A percentile compares a stretch with the other conserved stretches of the same genome.
Evolutionary conservation across 2,797 vertebrate genomes (phyloP).

Genomic region (Allobates femoralis): DNA sequence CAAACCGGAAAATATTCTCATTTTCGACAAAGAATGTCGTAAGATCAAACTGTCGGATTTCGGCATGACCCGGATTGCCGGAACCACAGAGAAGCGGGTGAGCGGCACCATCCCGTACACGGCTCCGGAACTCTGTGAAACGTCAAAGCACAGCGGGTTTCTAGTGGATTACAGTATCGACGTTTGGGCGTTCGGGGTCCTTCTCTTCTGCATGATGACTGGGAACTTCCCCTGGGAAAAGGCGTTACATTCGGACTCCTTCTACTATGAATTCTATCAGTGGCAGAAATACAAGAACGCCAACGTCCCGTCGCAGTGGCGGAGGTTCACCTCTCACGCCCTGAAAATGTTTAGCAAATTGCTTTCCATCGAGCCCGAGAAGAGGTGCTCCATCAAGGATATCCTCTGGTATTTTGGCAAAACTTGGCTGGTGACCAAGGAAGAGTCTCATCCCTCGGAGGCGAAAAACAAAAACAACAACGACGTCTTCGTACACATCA

Average conservation of each 20-base stretch:
- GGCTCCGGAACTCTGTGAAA: slow-evolving; percentile 83
- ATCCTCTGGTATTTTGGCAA: slow-evolving; percentile 83
- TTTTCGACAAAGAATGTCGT: slow-evolving; percentile 84
- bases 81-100: slow-evolving; percentile 84
- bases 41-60: slow-evolving; percentile 87
- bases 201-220: slow-evolving; percentile 87
- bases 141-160: slow-evolving; percentile 81
- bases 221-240: slow-evolving; percentile 89
- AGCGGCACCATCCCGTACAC: slow-evolving; percentile 88
- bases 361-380: slow-evolving; percentile 80
- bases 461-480: slow-evolving; percentile 76
- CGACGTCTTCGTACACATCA: slow-evolving; percentile 81
- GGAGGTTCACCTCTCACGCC: slow-evolving; percentile 82
- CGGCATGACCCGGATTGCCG: slow-evolving; percentile 83
- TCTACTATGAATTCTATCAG: slow-evolving; percentile 85
- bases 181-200: slow-evolving; percentile 86
- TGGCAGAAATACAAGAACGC: slow-evolving; percentile 80
- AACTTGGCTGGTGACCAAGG: slow-evolving; percentile 81
- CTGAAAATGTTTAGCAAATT: slow-evolving; percentile 84
- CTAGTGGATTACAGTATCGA: slow-evolving; percentile 85
- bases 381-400: slow-evolving; percentile 83
- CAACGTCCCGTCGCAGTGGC: slow-evolving; percentile 83
- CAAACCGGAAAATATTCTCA: slow-evolving; percentile 86
- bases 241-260: slow-evolving; percentile 81
- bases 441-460: slow-evolving; percentile 72